Evolutionary conservation across 2,888 invertebrate species (phyloP).

Genomic region (Tryphoninae sp.): DNA sequence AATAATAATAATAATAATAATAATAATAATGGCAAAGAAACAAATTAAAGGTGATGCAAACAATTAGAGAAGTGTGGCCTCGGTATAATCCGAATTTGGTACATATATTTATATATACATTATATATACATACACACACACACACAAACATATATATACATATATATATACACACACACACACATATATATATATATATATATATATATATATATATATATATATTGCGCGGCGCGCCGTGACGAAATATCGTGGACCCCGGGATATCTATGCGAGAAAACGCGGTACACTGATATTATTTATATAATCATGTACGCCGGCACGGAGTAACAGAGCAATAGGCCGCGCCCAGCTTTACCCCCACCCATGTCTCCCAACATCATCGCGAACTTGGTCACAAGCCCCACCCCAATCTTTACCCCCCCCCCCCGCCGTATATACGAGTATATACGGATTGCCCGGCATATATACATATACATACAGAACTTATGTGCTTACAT

Average conservation of each 20-base stretch:
- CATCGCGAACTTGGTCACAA: conserved; percentile 68
- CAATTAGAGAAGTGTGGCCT: conserved; percentile 6
- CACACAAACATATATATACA: conserved; percentile 12
- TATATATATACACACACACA: conserved; percentile 12
- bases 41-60: not conserved
- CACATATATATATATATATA: not conserved
- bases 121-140: not conserved
- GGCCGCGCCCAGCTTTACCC: conserved; percentile 80
- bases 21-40: not conserved
- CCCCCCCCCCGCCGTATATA: conserved; percentile 50
- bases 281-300: conserved; percentile 77
- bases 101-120: not conserved
- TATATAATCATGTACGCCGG: conserved; percentile 80
- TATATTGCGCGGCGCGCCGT: conserved; percentile 55
- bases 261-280: conserved; percentile 75
- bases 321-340: conserved; percentile 73
- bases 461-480: not conserved
- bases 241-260: conserved; percentile 61
- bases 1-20: not conserved
- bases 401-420: conserved; percentile 67
- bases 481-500: too few species aligned
- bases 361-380: conserved; percentile 69
- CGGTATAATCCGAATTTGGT: conserved; percentile 15
- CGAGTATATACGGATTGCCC: not conserved
- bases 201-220: conserved; percentile 27